phyloP scores from a whole-genome alignment of 1,140 invertebrate species.

The Drosophila orena region DNA sequence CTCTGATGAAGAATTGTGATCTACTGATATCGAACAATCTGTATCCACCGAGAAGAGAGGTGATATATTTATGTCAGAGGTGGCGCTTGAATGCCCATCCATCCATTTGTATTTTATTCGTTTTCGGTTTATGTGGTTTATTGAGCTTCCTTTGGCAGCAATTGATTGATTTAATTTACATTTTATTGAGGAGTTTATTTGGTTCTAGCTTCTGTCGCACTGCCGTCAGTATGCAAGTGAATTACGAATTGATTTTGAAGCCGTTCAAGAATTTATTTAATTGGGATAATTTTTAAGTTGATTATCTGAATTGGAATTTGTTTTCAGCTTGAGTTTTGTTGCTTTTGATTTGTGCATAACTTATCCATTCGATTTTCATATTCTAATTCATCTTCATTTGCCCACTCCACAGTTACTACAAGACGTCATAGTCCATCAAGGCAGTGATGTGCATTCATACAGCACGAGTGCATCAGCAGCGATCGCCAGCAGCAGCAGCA shows the following conservation, averaged over 20 bases:
- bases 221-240: neutral
- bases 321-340: neutral
- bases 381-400: too few species aligned
- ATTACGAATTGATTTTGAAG: neutral
- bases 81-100: too few species aligned
- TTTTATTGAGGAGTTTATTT: neutral
- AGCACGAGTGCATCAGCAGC: constrained; percentile 37
- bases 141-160: neutral
- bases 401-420: constrained; percentile 73
- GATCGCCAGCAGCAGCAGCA: constrained; percentile 34
- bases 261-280: neutral
- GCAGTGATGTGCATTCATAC: constrained; percentile 56
- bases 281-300: neutral
- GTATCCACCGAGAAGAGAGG: constrained; percentile 84
- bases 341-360: neutral
- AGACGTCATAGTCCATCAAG: constrained; percentile 75
- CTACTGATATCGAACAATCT: constrained; percentile 84
- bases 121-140: neutral
- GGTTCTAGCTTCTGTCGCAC: neutral
- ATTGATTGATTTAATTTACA: neutral
- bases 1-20: constrained; percentile 83
- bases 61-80: constrained; percentile 9
- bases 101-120: neutral
- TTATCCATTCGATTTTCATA: neutral
- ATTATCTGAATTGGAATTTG: neutral